Conservation (phyloP, 2,888 invertebrate genomes). For the Choristoneura rosaceana region DNA sequence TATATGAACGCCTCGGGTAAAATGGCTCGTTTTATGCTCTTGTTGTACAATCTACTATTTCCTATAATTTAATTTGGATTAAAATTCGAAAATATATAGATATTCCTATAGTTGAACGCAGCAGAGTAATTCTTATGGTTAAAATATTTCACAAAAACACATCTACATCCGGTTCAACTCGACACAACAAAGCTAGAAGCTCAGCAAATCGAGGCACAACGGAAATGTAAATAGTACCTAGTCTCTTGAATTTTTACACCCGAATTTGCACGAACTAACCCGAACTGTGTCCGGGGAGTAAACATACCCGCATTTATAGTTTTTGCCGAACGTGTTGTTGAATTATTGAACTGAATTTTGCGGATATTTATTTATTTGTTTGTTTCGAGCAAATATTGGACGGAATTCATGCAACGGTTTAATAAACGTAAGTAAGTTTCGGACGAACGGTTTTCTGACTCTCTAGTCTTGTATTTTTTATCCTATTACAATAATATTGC, state of each 20-base stretch:
- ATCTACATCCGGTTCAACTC: not conserved
- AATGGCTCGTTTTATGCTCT: too few species aligned
- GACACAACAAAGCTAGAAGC: constrained; percentile 1
- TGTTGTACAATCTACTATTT: too few species aligned
- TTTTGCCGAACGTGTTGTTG: not conserved
- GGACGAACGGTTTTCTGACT: not conserved
- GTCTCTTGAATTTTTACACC: constrained; percentile 30
- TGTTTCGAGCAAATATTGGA: not conserved
- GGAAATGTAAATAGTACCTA: constrained; percentile 32
- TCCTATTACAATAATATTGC: too few species aligned
- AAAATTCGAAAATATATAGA: too few species aligned
- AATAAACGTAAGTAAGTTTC: not conserved
- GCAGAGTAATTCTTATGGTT: too few species aligned
- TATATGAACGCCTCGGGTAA: too few species aligned
- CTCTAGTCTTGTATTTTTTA: too few species aligned
- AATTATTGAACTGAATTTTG: constrained; percentile 3
- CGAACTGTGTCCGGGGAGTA: constrained; percentile 9
- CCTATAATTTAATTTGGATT: too few species aligned
- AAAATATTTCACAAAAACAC: not conserved
- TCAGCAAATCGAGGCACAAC: constrained; percentile 17
- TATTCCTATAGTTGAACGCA: too few species aligned
- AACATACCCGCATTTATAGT: constrained; percentile 5
- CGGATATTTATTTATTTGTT: not conserved
- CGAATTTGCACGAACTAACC: constrained; percentile 23
- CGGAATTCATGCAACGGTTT: not conserved